Evolutionary conservation across 1,140 invertebrate genomes (phyloP).

Genomic region (Orius laevigatus): DNA sequence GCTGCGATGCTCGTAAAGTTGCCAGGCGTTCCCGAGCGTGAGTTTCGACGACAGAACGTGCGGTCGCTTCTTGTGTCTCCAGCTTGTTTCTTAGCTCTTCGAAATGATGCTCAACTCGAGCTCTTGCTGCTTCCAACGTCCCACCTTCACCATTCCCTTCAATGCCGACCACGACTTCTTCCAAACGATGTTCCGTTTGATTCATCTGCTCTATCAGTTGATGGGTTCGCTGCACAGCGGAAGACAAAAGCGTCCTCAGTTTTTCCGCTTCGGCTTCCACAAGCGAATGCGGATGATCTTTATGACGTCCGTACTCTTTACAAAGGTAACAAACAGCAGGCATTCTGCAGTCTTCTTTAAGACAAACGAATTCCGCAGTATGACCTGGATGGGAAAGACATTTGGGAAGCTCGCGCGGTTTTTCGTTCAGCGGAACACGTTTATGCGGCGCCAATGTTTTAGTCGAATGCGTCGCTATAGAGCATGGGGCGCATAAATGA

Average conservation of each 20-base stretch:
- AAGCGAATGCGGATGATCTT: constrained; percentile 37
- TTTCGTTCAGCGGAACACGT: constrained; percentile 40
- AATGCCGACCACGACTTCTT: constrained; percentile 28
- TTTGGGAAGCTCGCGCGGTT: constrained; percentile 40
- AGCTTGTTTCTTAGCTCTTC: constrained; percentile 34
- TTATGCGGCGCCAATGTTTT: constrained; percentile 38
- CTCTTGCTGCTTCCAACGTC: constrained; percentile 30
- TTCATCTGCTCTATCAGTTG: constrained; percentile 41
- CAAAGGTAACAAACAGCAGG: constrained; percentile 43
- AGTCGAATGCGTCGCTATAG: constrained; percentile 37
- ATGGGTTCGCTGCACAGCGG: constrained; percentile 34
- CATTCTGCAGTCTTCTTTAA: constrained; percentile 36
- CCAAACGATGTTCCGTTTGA: constrained; percentile 33
- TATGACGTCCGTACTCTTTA: constrained; percentile 41
- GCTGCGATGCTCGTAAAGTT: constrained; percentile 38
- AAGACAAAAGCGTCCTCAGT: constrained; percentile 33
- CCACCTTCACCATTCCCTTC: constrained; percentile 29
- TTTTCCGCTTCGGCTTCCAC: constrained; percentile 42
- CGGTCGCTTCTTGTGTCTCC: constrained; percentile 37
- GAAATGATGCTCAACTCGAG: constrained; percentile 37
- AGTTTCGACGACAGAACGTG: constrained; percentile 37
- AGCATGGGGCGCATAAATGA: constrained; percentile 40
- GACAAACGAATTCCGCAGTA: constrained; percentile 41
- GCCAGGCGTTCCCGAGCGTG: constrained; percentile 39
- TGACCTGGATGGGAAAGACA: constrained; percentile 39